Conservation (phyloP, 2,113 vertebrate genomes). For the Aspiorhynchus laticeps region DNA sequence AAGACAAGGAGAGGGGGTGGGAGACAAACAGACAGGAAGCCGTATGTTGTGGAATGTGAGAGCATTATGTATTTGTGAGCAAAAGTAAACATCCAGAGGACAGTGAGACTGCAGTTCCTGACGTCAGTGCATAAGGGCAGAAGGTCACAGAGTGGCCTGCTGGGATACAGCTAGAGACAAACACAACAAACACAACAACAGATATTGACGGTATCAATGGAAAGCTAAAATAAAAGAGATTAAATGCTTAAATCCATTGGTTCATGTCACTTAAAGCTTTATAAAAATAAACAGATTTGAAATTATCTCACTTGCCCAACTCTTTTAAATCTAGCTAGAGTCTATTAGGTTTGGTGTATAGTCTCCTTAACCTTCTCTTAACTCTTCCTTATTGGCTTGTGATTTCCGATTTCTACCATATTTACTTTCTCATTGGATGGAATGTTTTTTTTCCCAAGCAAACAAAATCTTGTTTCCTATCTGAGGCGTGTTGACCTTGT, state of each 20-base stretch:
- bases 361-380: conserved; percentile 42
- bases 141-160: conserved; percentile 1
- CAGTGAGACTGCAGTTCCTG: conserved; percentile 69
- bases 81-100: conserved; percentile 67
- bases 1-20: background rate
- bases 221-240: background rate
- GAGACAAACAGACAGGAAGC: conserved; percentile 14
- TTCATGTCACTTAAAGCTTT: background rate
- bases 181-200: background rate
- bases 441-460: conserved; percentile 52
- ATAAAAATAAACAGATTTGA: conserved; percentile 14
- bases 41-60: conserved; percentile 16
- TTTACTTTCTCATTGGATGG: conserved; percentile 59
- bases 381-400: conserved; percentile 44
- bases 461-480: conserved; percentile 61
- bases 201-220: background rate
- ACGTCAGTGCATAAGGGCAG: background rate
- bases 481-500: conserved; percentile 48
- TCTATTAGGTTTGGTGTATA: conserved; percentile 7
- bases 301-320: background rate
- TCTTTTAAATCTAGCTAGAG: background rate
- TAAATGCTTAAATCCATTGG: background rate
- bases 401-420: conserved; percentile 60
- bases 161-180: conserved; percentile 19
- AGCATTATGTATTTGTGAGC: conserved; percentile 35